phyloP scores from a whole-genome alignment of 2,888 invertebrate species.

The Nudaria mundana region DNA sequence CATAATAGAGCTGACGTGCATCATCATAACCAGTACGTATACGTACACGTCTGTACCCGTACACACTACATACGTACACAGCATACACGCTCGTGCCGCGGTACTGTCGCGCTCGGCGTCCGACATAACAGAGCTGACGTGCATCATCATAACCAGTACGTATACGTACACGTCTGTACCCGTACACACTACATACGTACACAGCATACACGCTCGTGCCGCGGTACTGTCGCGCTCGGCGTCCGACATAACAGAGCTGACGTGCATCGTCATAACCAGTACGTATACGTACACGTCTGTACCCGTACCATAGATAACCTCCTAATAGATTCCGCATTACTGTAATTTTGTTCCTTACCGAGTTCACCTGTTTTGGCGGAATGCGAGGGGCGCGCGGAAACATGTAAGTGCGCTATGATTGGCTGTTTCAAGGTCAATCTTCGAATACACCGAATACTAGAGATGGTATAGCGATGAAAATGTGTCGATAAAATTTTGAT shows the following conservation, averaged over 20 bases:
- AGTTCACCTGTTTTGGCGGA: too few relatives aligned
- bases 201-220: conserved; percentile 15
- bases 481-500: too few relatives aligned
- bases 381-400: too few relatives aligned
- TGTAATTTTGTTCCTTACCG: too few relatives aligned
- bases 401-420: too few relatives aligned
- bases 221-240: conserved; percentile 4
- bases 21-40: conserved; percentile 18
- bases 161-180: conserved; percentile 44
- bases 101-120: not conserved
- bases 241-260: not conserved
- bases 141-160: conserved; percentile 35
- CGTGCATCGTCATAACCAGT: conserved; percentile 36
- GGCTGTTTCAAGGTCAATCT: too few relatives aligned
- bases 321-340: too few relatives aligned
- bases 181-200: too few relatives aligned
- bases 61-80: too few relatives aligned
- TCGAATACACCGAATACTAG: too few relatives aligned
- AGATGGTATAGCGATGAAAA: too few relatives aligned
- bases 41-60: conserved; percentile 41
- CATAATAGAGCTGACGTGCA: conserved; percentile 74
- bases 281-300: conserved; percentile 40
- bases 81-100: conserved; percentile 21
- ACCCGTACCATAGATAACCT: too few relatives aligned
- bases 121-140: not conserved